Conservation (phyloP, 2,888 invertebrate species). For the Panopea generosa region DNA sequence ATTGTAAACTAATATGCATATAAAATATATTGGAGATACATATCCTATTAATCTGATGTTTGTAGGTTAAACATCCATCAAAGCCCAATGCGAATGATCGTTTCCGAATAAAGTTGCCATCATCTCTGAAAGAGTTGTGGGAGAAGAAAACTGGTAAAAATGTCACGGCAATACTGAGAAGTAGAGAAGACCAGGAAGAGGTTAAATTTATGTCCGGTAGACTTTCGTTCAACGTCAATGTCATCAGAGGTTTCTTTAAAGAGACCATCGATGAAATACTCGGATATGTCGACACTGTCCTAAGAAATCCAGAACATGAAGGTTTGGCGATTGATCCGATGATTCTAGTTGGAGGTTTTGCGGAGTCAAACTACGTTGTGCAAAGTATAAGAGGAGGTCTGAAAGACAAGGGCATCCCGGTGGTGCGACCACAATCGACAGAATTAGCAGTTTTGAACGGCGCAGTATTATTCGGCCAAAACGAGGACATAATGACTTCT, state of each 20-base stretch:
- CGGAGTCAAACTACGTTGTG: constrained; percentile 34
- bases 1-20: no score
- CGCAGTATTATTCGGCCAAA: constrained; percentile 49
- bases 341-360: no score
- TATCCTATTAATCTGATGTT: no score
- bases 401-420: constrained; percentile 21
- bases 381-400: constrained; percentile 21
- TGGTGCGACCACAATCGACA: no score
- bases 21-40: no score
- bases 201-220: constrained; percentile 19
- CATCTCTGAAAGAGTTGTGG: constrained; percentile 21
- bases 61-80: no score
- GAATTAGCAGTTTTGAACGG: constrained; percentile 43
- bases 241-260: constrained; percentile 23
- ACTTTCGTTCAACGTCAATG: constrained; percentile 19
- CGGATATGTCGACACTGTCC: constrained; percentile 9
- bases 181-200: not conserved
- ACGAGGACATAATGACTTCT: constrained; percentile 45
- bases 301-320: not conserved
- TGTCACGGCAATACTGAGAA: constrained; percentile 7
- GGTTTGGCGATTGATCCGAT: constrained; percentile 30
- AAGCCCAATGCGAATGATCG: no score
- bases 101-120: constrained; percentile 16
- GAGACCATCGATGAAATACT: constrained; percentile 31
- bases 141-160: constrained; percentile 13